Evolutionary conservation across 2,888 invertebrate species (phyloP).

Genomic region (Drosophila planitibia): DNA sequence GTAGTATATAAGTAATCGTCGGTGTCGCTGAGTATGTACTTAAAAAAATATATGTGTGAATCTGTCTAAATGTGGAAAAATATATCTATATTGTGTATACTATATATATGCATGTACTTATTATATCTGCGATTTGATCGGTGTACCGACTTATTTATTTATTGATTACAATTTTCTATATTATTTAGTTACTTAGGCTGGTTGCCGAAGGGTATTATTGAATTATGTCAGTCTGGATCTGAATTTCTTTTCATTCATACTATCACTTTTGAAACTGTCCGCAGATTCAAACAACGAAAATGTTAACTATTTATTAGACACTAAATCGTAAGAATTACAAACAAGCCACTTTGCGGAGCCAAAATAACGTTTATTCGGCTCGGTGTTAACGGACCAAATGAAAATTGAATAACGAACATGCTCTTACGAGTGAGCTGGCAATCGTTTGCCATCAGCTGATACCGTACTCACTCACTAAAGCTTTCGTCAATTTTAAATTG

Average conservation of each 20-base stretch:
- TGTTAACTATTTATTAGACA: background rate
- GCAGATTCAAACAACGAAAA: background rate
- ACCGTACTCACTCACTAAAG: constrained; percentile 19
- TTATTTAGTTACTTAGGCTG: background rate
- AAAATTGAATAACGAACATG: constrained; percentile 41
- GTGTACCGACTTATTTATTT: background rate
- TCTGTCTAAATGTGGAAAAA: constrained; percentile 3
- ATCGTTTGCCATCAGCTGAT: constrained; percentile 38
- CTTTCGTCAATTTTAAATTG: background rate
- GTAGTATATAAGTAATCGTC: constrained; percentile 5
- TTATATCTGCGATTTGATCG: background rate
- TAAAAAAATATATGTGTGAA: constrained; percentile 6
- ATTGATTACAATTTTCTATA: constrained; percentile 10
- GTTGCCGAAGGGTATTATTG: background rate
- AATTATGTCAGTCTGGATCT: background rate
- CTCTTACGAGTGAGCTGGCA: constrained; percentile 10
- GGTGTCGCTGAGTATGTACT: background rate
- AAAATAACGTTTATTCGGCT: constrained; percentile 43
- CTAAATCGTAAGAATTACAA: constrained; percentile 1
- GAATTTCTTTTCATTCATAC: background rate
- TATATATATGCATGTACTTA: background rate
- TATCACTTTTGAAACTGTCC: constrained; percentile 9
- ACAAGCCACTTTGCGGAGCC: constrained; percentile 3
- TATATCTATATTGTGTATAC: background rate
- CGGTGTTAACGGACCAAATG: constrained; percentile 59